Conservation (phyloP, 2,113 vertebrate species). For the Poeciliopsis occidentalis region DNA sequence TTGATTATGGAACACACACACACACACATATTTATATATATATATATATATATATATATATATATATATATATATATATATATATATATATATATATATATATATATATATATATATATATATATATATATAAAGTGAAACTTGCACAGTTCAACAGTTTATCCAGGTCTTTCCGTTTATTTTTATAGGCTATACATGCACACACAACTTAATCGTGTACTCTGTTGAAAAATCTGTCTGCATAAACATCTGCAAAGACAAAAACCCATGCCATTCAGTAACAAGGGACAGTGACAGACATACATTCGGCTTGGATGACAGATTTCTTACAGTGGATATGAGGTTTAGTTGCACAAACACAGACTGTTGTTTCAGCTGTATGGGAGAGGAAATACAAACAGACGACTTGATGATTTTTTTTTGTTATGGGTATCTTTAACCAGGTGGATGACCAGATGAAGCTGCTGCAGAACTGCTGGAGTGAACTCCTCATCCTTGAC, state of each 20-base stretch:
- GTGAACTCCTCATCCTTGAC: slow-evolving; percentile 96
- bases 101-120: no score
- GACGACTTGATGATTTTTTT: slow-evolving; percentile 6
- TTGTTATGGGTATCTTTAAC: slow-evolving; percentile 1
- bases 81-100: no score
- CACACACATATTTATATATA: no score
- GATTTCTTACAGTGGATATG: slow-evolving; percentile 1
- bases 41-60: no score
- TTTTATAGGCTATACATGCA: background rate
- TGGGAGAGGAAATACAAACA: slow-evolving; percentile 3
- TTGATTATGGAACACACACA: no score
- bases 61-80: no score
- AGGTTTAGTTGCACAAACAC: background rate
- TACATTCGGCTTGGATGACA: slow-evolving; percentile 13
- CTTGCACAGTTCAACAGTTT: background rate
- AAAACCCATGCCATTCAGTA: background rate
- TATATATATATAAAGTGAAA: no score
- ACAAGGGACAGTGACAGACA: slow-evolving; percentile 15
- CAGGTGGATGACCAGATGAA: slow-evolving; percentile 99
- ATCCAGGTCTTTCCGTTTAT: background rate
- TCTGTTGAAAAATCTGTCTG: background rate
- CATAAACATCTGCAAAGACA: slow-evolving; percentile 1
- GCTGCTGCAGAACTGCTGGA: slow-evolving; percentile 98
- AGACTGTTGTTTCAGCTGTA: slow-evolving; percentile 24
- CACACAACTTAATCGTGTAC: background rate